These are phyloP conservation scores for Camponotus vicinus DNA, from an alignment of 1,140 invertebrate species.

Conservation along the genomic window DNA sequence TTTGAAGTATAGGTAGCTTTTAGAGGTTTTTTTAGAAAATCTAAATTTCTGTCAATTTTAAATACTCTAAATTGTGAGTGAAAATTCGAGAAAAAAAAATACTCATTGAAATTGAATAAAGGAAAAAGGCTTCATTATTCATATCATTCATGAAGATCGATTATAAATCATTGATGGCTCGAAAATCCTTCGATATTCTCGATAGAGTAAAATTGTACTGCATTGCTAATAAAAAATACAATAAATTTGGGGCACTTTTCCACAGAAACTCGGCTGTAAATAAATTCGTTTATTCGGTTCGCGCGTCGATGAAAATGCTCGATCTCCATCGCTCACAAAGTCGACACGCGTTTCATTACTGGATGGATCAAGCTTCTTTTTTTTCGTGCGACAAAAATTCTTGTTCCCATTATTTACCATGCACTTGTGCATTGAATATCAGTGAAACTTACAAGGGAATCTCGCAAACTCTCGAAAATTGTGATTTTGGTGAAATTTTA, in stretches of 20 bases:
- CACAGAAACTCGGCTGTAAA: constrained; percentile 34
- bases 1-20: not conserved
- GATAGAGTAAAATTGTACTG: not conserved
- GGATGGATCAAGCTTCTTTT: constrained; percentile 11
- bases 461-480: no score
- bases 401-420: constrained; percentile 23
- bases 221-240: not conserved
- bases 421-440: constrained; percentile 33
- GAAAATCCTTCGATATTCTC: not conserved
- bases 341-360: constrained; percentile 26
- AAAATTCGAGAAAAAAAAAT: not conserved
- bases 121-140: not conserved
- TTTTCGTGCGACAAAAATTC: constrained; percentile 26
- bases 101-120: not conserved
- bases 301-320: constrained; percentile 19
- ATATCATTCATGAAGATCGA: not conserved
- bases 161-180: not conserved
- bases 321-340: constrained; percentile 22
- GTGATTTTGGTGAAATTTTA: no score
- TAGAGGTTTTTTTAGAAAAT: not conserved
- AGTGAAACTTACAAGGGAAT: no score
- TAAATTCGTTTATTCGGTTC: constrained; percentile 35
- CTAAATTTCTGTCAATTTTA: not conserved
- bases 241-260: not conserved
- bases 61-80: not conserved